Percentiles rank a stretch among this genome's conserved stretches.
Conservation (phyloP, 2,888 invertebrate genomes). For the Cremastinae sp. region DNA sequence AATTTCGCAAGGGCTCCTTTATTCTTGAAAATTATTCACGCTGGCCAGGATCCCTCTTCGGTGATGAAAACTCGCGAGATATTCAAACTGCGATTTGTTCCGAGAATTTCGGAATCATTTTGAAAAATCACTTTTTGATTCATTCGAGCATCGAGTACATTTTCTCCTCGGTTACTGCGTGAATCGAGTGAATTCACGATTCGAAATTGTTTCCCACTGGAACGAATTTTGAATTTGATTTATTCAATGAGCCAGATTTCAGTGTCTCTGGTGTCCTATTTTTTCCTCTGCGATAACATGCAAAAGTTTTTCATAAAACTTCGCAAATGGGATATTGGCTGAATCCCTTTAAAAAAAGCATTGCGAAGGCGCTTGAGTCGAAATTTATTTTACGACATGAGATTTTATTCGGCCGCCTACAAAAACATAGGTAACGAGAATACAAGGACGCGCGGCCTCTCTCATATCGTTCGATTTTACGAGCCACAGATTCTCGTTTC, state of each 20-base stretch:
- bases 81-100: neutral
- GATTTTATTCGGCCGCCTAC: neutral
- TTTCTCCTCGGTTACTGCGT: too few species aligned
- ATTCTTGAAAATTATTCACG: conserved; percentile 18
- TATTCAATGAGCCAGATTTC: neutral
- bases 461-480: conserved; percentile 28
- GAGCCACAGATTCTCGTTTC: conserved; percentile 20
- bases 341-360: conserved; percentile 13
- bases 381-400: conserved; percentile 46
- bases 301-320: conserved; percentile 37
- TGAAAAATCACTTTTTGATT: neutral
- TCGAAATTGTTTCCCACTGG: too few species aligned
- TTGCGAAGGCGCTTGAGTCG: conserved; percentile 9
- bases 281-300: neutral
- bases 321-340: conserved; percentile 38
- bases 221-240: neutral
- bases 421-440: conserved; percentile 20
- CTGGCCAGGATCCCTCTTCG: neutral
- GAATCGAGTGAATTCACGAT: too few species aligned
- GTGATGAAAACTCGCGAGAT: neutral
- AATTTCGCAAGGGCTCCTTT: conserved; percentile 2
- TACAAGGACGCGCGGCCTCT: neutral
- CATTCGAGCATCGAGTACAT: neutral
- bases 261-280: conserved; percentile 3
- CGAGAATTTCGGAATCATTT: neutral